Conservation (phyloP, 2,113 vertebrate genomes). For the Anhinga anhinga region DNA sequence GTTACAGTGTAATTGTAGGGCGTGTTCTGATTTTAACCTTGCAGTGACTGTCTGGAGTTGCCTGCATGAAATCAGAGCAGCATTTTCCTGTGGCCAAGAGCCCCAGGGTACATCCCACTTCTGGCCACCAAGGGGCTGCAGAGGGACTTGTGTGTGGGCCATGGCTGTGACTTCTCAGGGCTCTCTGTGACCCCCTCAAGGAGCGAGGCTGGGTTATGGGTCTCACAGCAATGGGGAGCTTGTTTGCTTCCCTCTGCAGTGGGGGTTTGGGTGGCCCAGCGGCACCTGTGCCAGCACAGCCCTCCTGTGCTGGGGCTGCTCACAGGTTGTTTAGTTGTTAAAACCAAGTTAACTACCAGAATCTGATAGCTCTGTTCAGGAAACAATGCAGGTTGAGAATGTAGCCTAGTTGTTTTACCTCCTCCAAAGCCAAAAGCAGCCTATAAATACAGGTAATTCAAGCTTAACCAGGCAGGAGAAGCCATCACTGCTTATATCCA, state of each 20-base stretch:
- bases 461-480: not conserved
- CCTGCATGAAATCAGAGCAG: not conserved
- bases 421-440: not conserved
- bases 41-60: not conserved
- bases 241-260: not conserved
- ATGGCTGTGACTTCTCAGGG: not conserved
- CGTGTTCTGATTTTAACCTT: not conserved
- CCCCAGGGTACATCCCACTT: not conserved
- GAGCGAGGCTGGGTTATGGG: not conserved
- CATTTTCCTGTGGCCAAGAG: not conserved
- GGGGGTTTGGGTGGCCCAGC: not conserved
- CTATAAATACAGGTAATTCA: constrained; percentile 15
- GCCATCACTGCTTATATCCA: not conserved
- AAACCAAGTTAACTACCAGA: not conserved
- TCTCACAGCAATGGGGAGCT: not conserved
- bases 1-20: not conserved
- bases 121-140: not conserved
- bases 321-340: not conserved
- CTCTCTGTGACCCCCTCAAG: not conserved
- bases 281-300: not conserved
- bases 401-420: not conserved
- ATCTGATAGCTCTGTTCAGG: not conserved
- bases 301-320: not conserved
- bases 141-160: not conserved
- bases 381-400: not conserved